Evolutionary conservation across 2,797 vertebrate species (phyloP).

Genomic region (Halcyon badia): DNA sequence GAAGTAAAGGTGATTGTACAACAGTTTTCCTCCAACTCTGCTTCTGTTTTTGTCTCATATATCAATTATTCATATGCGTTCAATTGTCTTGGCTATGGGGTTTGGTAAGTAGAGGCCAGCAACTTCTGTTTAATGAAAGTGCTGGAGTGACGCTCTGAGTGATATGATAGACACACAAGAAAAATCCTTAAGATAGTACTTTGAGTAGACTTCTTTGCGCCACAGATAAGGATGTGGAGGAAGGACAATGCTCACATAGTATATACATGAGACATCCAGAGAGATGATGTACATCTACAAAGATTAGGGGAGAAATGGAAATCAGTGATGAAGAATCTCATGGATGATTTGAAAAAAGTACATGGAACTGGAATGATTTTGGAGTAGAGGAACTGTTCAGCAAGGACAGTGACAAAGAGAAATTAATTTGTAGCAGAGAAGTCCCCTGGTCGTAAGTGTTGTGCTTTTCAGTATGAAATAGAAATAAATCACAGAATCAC

Average conservation of each 20-base stretch:
- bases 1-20: background rate
- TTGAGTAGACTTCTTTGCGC: background rate
- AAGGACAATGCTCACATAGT: background rate
- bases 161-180: background rate
- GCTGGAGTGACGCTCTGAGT: background rate
- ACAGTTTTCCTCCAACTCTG: background rate
- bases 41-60: background rate
- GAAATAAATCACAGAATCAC: background rate
- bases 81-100: background rate
- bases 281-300: background rate
- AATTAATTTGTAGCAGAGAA: background rate
- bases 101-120: background rate
- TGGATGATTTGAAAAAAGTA: background rate
- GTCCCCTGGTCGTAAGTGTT: background rate
- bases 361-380: background rate
- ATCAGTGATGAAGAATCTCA: background rate
- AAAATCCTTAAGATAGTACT: background rate
- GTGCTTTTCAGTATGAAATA: background rate
- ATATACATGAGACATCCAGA: background rate
- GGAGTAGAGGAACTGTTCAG: background rate
- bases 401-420: background rate
- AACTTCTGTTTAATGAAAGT: background rate
- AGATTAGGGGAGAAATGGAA: background rate
- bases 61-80: constrained; percentile 23
- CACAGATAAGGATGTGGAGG: background rate